Percentiles rank a stretch among this genome's conserved stretches.
Conservation (phyloP, 37 sponge, comb jelly and placozoan genomes). For the Oopsacas minuta region DNA sequence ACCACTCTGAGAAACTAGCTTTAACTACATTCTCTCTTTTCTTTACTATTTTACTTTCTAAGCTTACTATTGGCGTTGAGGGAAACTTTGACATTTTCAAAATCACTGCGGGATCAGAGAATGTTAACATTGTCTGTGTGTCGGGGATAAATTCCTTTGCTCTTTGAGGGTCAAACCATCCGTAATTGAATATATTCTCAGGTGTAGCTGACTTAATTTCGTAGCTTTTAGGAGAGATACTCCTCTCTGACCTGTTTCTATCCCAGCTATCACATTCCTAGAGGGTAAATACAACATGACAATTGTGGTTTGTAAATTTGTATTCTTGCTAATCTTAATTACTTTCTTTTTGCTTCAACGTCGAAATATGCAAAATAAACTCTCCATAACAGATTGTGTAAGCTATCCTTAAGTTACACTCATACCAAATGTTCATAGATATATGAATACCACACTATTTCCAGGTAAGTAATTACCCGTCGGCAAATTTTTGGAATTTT, state of each 20-base stretch:
- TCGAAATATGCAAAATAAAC: too few species aligned
- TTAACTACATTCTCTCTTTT: neutral
- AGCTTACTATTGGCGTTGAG: neutral
- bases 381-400: too few species aligned
- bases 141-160: slow-evolving; percentile 50
- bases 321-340: too few species aligned
- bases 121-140: slow-evolving; percentile 41
- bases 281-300: too few species aligned
- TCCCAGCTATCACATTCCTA: neutral
- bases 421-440: too few species aligned
- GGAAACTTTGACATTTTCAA: neutral
- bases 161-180: slow-evolving; percentile 62
- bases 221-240: neutral
- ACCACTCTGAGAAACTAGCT: neutral
- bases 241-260: neutral
- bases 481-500: slow-evolving; percentile 15
- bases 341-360: too few species aligned
- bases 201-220: neutral
- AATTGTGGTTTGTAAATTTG: too few species aligned
- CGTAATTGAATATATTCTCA: slow-evolving; percentile 33
- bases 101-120: slow-evolving; percentile 30
- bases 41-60: neutral
- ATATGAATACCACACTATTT: too few species aligned
- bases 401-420: too few species aligned
- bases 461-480: too few species aligned